Conservation (phyloP, 2,797 vertebrate genomes). For the Takifugu rubripes region DNA sequence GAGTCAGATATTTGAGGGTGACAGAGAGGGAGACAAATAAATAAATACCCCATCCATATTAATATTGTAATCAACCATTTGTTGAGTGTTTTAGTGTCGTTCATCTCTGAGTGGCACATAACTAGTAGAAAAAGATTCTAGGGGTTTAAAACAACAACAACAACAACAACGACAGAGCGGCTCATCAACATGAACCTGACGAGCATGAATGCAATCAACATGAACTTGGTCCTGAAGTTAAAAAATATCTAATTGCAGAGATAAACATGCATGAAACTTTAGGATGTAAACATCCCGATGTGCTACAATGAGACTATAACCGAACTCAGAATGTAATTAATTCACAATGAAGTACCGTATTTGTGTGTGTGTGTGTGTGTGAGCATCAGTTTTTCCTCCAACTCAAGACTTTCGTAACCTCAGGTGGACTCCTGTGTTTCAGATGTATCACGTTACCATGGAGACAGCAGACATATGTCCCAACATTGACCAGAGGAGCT, state of each 20-base stretch:
- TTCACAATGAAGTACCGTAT: not conserved
- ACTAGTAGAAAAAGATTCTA: constrained; percentile 7
- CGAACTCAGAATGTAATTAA: no score
- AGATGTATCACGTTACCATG: constrained; percentile 55
- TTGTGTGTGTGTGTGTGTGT: no score
- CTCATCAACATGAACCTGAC: constrained; percentile 37
- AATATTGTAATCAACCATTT: constrained; percentile 59
- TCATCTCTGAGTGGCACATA: constrained; percentile 24
- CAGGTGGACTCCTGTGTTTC: constrained; percentile 30
- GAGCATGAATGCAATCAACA: constrained; percentile 50
- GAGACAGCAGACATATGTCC: constrained; percentile 65
- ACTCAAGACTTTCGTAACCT: constrained; percentile 30
- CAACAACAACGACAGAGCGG: constrained; percentile 9
- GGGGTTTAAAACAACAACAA: constrained; percentile 10
- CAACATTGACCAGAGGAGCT: constrained; percentile 41
- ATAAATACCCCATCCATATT: constrained; percentile 51
- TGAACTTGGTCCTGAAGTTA: not conserved
- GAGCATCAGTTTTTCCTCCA: not conserved
- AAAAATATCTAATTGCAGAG: no score
- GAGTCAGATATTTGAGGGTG: constrained; percentile 18
- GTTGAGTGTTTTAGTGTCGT: constrained; percentile 36
- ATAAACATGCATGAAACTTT: no score
- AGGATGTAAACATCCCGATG: no score
- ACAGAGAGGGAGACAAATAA: constrained; percentile 3
- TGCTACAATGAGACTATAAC: no score